These are phyloP conservation scores for Nerophis lumbriciformis DNA, from an alignment of 2,113 vertebrate genomes.

Conservation along the genomic window DNA sequence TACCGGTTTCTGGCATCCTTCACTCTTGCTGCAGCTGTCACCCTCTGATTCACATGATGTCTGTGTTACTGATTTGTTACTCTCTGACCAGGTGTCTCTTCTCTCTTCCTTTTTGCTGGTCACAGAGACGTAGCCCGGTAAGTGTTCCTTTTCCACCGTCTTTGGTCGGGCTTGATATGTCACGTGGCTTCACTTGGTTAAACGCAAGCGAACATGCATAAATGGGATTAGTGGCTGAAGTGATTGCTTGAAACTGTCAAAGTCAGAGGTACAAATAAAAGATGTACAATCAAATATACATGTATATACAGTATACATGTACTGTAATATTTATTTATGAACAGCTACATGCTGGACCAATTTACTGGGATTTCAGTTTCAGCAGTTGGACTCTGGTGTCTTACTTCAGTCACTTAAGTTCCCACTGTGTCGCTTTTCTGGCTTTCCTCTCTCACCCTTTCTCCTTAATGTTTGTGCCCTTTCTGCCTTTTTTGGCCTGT, in stretches of 20 bases:
- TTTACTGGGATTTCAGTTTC: constrained; percentile 30
- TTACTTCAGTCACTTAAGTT: constrained; percentile 32
- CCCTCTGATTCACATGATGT: constrained; percentile 35
- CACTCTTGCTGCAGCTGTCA: background rate
- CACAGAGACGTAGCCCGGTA: constrained; percentile 99
- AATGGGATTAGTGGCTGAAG: constrained; percentile 1
- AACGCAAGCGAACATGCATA: constrained; percentile 3
- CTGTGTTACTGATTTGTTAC: constrained; percentile 83
- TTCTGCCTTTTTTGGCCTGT: constrained; percentile 6
- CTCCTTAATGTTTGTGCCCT: constrained; percentile 4
- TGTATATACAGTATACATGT: background rate
- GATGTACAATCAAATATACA: background rate
- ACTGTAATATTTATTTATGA: constrained; percentile 8
- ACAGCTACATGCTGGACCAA: constrained; percentile 7
- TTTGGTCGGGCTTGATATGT: constrained; percentile 21
- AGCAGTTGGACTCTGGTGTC: constrained; percentile 56
- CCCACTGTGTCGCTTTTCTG: constrained; percentile 9
- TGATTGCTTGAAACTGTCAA: constrained; percentile 3
- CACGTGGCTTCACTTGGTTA: background rate
- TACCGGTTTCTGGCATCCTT: background rate
- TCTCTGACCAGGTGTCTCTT: constrained; percentile 98
- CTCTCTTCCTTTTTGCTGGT: constrained; percentile 98
- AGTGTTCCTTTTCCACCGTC: constrained; percentile 60
- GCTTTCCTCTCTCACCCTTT: background rate
- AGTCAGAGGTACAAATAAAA: background rate